Evolutionary conservation across 2,113 vertebrate genomes (phyloP).

Genomic region (Astatoreochromis straeleni): DNA sequence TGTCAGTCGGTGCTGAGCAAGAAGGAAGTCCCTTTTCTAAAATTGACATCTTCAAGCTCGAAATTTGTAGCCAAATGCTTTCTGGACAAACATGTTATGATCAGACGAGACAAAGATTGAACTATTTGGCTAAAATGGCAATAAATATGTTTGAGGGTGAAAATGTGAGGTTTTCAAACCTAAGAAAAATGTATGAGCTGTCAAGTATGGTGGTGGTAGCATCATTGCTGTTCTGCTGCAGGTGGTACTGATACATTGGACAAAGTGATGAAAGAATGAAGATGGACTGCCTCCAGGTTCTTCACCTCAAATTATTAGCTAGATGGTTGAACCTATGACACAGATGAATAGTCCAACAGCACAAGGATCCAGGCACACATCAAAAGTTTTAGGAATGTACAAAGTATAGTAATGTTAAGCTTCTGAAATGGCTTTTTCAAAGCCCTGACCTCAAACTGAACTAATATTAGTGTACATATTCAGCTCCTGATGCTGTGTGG

Average conservation of each 20-base stretch:
- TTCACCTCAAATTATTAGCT: background rate
- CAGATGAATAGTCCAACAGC: background rate
- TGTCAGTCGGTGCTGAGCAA: background rate
- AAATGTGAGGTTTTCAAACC: background rate
- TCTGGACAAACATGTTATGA: background rate
- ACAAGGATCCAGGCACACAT: background rate
- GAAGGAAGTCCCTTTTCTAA: background rate
- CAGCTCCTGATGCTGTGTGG: background rate
- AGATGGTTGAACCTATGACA: background rate
- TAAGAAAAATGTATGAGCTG: background rate
- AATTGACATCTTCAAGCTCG: background rate
- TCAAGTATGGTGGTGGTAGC: background rate
- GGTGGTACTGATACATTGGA: background rate
- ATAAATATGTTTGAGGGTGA: background rate
- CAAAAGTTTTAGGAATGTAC: background rate
- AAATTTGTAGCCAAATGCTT: background rate
- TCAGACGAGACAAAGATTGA: background rate
- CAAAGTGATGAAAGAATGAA: background rate
- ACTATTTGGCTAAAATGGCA: background rate
- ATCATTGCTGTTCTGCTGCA: background rate
- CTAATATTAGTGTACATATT: background rate
- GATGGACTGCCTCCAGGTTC: background rate
- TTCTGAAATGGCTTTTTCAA: background rate
- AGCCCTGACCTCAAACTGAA: background rate
- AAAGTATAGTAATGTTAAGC: background rate